Conservation (phyloP, 1,140 invertebrate species). For the Glossosoma conforme region DNA sequence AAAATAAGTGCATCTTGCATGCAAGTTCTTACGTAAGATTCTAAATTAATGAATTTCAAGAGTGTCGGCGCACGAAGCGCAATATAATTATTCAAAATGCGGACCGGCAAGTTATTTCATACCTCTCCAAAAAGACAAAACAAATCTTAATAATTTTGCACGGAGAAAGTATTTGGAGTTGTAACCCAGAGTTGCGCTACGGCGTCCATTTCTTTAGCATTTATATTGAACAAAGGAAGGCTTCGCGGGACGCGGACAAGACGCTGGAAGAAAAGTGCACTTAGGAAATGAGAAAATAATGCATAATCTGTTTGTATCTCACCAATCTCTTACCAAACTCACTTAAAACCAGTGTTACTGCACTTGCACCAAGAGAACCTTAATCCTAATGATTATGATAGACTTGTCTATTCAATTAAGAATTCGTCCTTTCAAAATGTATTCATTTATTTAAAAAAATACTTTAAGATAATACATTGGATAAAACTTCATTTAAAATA, state of each 20-base stretch:
- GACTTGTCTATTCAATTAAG: too few relatives aligned
- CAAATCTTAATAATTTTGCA: constrained; percentile 23
- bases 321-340: constrained; percentile 14
- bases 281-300: constrained; percentile 30
- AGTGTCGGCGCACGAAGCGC: too few relatives aligned
- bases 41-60: background rate
- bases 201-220: constrained; percentile 29
- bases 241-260: background rate
- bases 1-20: too few relatives aligned
- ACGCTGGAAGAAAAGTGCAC: constrained; percentile 27
- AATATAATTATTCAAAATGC: constrained; percentile 17
- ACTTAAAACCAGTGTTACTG: constrained; percentile 5
- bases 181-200: constrained; percentile 9
- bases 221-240: constrained; percentile 31
- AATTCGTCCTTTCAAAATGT: too few relatives aligned
- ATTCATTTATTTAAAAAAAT: too few relatives aligned
- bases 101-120: constrained; percentile 14
- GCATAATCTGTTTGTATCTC: constrained; percentile 27
- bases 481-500: too few relatives aligned
- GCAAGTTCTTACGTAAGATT: too few relatives aligned
- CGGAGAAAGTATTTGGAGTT: constrained; percentile 13
- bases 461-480: too few relatives aligned
- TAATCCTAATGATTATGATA: constrained; percentile 8
- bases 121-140: constrained; percentile 18
- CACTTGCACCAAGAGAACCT: too few relatives aligned